Base-by-base conservation (phyloP, 1,140 invertebrate genomes). In the Leptestheria dahalacensis region DNA sequence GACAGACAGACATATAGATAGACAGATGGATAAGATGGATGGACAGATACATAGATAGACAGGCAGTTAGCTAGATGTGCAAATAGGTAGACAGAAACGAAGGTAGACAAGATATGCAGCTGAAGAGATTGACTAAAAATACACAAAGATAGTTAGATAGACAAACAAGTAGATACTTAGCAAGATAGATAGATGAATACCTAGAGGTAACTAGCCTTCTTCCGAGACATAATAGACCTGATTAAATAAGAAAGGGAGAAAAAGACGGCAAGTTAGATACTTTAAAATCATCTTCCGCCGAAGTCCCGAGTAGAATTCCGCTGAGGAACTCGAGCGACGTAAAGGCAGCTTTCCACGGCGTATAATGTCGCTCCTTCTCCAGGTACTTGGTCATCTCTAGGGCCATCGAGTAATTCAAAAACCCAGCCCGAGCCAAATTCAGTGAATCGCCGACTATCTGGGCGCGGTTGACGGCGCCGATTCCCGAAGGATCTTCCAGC, bases 391-490 rank as follows among this genome's bases (percentile, higher is more conserved):
- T 86, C 0, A 87, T 74, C 63, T 88, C 80, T 62, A 91, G 68
- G 9, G 86, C 85, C 1, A 79, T 79, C 1, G 75, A 70, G 64
- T 91, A 91, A 56, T 79, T 70, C 2, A 89, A 65, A 4, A 78
- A 69, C 4, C 78, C 79, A 41, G 78, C 79, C n/a, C 82, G 70
- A 0, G 88, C 88, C 41, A 96, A 72, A 66, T 88, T 88, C 65
- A 93, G 76, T 0, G 86, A 82, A 69, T 95, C 91, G 66, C 94
- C 87, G 0, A 95, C 74, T 3, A 94, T 73, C 70, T 95, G 91
- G 0, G 89, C 91, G 62, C 91, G 72, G 69, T 94, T 95, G 21
- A 85, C 79, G 0, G 81, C 75, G 46, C 82, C 77, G 50, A 92
- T 87, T 3, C 70, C 67, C 54, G 78, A 69, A 2, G 67, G 63